Evolutionary conservation across 2,113 vertebrate species (phyloP).

Genomic region (Percina caprodes): DNA sequence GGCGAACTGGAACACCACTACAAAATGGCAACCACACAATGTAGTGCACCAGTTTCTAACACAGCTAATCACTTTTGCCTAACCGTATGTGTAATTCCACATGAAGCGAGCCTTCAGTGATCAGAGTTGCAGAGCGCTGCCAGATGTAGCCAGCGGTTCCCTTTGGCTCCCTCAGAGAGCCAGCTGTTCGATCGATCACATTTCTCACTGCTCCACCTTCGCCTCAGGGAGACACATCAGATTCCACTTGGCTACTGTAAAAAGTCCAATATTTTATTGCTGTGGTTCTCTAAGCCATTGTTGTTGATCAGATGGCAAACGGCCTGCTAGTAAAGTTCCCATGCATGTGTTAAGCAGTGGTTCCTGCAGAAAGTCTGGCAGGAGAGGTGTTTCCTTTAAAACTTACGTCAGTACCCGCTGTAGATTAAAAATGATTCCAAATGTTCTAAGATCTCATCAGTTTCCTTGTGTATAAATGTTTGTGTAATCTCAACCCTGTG

Average conservation of each 20-base stretch:
- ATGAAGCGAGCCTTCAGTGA: neutral
- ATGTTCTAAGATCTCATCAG: too few species aligned
- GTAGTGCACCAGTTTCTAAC: too few species aligned
- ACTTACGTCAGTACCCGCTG: neutral
- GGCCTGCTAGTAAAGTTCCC: neutral
- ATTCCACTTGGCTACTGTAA: neutral
- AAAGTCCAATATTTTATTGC: conserved; percentile 19
- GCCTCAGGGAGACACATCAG: neutral
- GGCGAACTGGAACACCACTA: too few species aligned
- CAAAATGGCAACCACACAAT: too few species aligned
- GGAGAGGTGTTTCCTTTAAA: neutral
- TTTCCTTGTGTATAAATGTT: too few species aligned
- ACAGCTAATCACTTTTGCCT: neutral
- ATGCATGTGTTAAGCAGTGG: neutral
- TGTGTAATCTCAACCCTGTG: too few species aligned
- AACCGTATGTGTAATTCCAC: neutral
- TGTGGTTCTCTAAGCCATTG: neutral
- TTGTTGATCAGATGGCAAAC: conserved; percentile 15
- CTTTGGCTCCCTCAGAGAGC: neutral
- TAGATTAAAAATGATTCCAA: neutral
- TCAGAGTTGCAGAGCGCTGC: conserved; percentile 4
- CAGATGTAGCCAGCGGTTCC: neutral
- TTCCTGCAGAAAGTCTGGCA: conserved; percentile 1
- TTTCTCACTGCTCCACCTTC: conserved; percentile 5
- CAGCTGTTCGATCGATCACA: neutral